Conservation (phyloP, 2,113 vertebrate species). For the Salminus brasiliensis region DNA sequence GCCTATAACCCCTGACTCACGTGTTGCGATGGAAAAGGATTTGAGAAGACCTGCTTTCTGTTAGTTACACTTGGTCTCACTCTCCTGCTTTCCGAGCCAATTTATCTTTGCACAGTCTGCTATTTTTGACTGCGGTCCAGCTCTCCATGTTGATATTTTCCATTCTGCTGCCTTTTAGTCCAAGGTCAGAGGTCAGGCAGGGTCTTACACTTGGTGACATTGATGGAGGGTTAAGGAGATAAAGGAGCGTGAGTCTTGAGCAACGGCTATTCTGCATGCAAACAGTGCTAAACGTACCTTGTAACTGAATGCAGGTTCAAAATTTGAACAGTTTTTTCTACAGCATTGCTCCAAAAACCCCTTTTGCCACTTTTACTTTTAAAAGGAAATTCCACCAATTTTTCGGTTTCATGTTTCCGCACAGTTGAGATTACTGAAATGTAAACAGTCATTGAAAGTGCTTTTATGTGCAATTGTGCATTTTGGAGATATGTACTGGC, state of each 20-base stretch:
- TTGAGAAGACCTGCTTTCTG: conserved; percentile 16
- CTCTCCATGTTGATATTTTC: not conserved
- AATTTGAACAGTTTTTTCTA: no score
- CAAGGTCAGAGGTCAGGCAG: conserved; percentile 6
- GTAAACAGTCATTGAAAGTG: no score
- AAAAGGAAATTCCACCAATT: no score
- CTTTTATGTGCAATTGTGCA: no score
- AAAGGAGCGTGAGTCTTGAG: conserved; percentile 1
- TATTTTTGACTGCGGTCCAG: not conserved
- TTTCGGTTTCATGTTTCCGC: no score
- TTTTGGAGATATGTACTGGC: no score
- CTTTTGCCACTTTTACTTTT: no score
- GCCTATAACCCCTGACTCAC: conserved; percentile 40
- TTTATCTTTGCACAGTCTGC: conserved; percentile 2
- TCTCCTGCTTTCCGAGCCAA: not conserved
- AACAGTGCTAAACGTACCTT: not conserved
- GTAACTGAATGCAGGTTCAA: no score
- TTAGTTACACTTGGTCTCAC: not conserved
- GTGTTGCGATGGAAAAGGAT: conserved; percentile 11
- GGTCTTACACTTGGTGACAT: conserved; percentile 17
- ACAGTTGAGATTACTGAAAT: no score
- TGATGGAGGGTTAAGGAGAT: conserved; percentile 7
- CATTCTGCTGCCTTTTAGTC: conserved; percentile 9
- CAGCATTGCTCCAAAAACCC: no score
- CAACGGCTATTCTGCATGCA: not conserved